Percentiles rank a stretch among this genome's conserved stretches.
Conservation (phyloP, 2,797 vertebrate species). For the Acipenser oxyrinchus region DNA sequence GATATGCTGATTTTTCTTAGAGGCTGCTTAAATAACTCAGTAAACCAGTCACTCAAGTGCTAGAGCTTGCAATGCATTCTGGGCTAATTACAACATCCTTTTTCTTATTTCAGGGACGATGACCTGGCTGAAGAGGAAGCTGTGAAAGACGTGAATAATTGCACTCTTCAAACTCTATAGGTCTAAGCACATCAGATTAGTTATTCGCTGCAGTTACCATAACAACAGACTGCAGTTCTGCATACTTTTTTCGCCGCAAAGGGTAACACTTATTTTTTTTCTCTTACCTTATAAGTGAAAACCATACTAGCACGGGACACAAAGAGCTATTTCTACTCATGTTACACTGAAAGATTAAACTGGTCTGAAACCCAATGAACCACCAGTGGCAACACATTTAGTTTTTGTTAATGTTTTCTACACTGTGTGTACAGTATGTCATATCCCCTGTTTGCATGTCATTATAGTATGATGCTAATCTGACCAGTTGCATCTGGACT, state of each 20-base stretch:
- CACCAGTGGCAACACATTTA: not conserved
- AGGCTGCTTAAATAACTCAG: slow-evolving; percentile 10
- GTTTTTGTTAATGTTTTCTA: not conserved
- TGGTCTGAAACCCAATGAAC: no score
- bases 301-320: not conserved
- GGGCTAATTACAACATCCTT: slow-evolving; percentile 20
- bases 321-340: not conserved
- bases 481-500: slow-evolving; percentile 22
- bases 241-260: slow-evolving; percentile 25
- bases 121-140: slow-evolving; percentile 30
- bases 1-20: not conserved
- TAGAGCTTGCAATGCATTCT: slow-evolving; percentile 15
- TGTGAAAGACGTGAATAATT: slow-evolving; percentile 27
- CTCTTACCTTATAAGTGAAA: slow-evolving; percentile 1
- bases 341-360: no score
- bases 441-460: not conserved
- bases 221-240: slow-evolving; percentile 42
- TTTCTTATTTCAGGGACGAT: slow-evolving; percentile 6
- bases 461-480: slow-evolving; percentile 24
- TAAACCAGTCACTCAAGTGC: slow-evolving; percentile 6
- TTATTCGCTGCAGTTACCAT: slow-evolving; percentile 47
- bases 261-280: slow-evolving; percentile 15
- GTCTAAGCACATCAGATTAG: slow-evolving; percentile 41
- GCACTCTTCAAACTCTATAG: slow-evolving; percentile 22
- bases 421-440: no score